Evolutionary conservation across 2,113 vertebrate genomes (phyloP).

Genomic region (Corapipo altera): DNA sequence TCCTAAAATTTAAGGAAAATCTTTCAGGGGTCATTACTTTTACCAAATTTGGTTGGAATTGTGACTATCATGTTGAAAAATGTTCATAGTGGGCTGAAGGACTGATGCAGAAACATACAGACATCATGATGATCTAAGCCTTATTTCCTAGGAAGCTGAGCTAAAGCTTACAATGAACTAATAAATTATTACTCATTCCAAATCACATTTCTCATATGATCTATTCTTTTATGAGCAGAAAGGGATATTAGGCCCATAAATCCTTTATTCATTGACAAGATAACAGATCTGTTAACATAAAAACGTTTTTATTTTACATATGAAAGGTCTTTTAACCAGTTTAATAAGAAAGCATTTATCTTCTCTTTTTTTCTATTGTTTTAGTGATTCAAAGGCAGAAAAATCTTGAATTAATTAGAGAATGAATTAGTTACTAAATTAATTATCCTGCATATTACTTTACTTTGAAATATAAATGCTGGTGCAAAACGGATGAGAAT

Average conservation of each 20-base stretch:
- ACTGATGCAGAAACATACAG: not conserved
- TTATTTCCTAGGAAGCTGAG: not conserved
- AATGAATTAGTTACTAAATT: not conserved
- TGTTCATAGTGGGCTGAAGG: not conserved
- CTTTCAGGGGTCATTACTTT: not conserved
- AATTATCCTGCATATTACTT: not conserved
- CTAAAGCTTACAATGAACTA: not conserved
- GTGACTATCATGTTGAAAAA: not conserved
- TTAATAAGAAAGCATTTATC: conserved; percentile 6
- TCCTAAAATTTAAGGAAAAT: not conserved
- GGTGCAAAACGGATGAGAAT: not conserved
- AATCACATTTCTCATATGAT: conserved; percentile 22
- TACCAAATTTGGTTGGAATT: not conserved
- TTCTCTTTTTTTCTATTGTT: conserved; percentile 9
- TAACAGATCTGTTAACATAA: conserved; percentile 43
- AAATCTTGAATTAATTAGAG: conserved; percentile 26
- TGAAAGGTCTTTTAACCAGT: conserved; percentile 27
- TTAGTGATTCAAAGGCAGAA: conserved; percentile 21
- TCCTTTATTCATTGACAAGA: conserved; percentile 38
- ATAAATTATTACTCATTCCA: conserved; percentile 24
- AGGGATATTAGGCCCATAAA: conserved; percentile 25
- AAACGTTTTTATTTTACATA: conserved; percentile 55
- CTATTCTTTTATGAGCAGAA: conserved; percentile 20
- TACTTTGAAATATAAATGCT: not conserved
- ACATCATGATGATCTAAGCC: not conserved